Percentiles rank a stretch among this genome's conserved stretches.
Evolutionary conservation across 2,113 vertebrate genomes (phyloP).

Genomic region (Istiophorus platypterus): DNA sequence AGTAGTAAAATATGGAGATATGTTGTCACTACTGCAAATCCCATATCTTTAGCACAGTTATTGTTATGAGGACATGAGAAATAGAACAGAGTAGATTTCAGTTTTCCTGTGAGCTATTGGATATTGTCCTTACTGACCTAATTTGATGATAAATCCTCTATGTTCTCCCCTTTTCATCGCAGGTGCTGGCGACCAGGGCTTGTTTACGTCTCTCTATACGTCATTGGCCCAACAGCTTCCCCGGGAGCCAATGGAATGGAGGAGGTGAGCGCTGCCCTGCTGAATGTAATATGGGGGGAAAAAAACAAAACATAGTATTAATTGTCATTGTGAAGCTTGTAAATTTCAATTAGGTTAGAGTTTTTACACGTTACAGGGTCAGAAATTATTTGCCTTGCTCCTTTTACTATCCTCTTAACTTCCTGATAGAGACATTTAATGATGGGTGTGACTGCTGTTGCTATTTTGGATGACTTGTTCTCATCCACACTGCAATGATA

Average conservation of each 20-base stretch:
- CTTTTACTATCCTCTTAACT: background rate
- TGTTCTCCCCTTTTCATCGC: conserved; percentile 3
- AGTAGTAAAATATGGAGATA: background rate
- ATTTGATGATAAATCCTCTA: background rate
- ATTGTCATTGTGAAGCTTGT: background rate
- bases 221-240: conserved; percentile 95
- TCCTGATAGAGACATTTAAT: background rate
- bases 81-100: background rate
- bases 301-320: background rate
- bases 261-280: conserved; percentile 85
- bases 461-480: background rate
- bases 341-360: background rate
- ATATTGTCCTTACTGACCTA: background rate
- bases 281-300: no score
- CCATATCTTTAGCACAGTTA: background rate
- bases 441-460: background rate
- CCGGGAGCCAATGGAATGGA: conserved; percentile 98
- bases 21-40: background rate
- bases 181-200: conserved; percentile 96
- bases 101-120: background rate
- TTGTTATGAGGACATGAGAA: background rate
- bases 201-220: conserved; percentile 93
- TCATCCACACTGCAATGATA: background rate
- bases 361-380: background rate
- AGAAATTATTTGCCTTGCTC: background rate